Evolutionary conservation across 2,797 vertebrate species (phyloP).

Genomic region (Hybognathus amarus): DNA sequence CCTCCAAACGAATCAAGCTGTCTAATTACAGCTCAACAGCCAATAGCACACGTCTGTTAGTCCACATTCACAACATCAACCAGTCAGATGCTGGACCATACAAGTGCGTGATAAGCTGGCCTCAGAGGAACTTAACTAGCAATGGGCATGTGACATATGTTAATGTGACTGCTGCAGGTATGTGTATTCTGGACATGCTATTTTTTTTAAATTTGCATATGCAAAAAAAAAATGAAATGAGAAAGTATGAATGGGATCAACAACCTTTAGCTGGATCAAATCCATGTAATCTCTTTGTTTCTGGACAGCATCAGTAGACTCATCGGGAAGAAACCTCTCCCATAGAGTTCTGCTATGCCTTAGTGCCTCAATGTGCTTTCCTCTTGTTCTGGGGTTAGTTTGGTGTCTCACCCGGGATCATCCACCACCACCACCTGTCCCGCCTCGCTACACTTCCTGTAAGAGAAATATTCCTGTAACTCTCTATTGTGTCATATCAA

Average conservation of each 20-base stretch:
- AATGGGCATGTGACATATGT: conserved; percentile 64
- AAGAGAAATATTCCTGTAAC: conserved; percentile 1
- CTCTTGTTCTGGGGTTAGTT: conserved; percentile 64
- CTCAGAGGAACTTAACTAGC: accelerated
- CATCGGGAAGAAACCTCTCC: conserved; percentile 49
- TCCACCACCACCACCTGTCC: conserved; percentile 50
- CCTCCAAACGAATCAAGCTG: conserved; percentile 32
- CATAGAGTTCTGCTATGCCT: conserved; percentile 66
- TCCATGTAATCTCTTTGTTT: background rate
- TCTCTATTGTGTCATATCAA: background rate
- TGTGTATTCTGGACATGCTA: conserved; percentile 50
- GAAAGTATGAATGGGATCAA: background rate
- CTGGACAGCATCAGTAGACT: background rate
- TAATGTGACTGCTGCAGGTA: conserved; percentile 63
- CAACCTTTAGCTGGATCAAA: background rate
- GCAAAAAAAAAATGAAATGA: background rate
- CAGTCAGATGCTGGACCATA: conserved; percentile 69
- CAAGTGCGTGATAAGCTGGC: conserved; percentile 63
- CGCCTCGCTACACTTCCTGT: conserved; percentile 46
- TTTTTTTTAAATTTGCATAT: background rate
- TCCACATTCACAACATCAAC: conserved; percentile 58
- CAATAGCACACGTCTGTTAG: conserved; percentile 45
- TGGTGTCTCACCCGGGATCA: conserved; percentile 54
- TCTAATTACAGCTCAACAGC: conserved; percentile 5
- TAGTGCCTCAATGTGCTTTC: conserved; percentile 61